Base-by-base conservation (phyloP, 2,797 vertebrate species). In the Podarcis lilfordi region DNA sequence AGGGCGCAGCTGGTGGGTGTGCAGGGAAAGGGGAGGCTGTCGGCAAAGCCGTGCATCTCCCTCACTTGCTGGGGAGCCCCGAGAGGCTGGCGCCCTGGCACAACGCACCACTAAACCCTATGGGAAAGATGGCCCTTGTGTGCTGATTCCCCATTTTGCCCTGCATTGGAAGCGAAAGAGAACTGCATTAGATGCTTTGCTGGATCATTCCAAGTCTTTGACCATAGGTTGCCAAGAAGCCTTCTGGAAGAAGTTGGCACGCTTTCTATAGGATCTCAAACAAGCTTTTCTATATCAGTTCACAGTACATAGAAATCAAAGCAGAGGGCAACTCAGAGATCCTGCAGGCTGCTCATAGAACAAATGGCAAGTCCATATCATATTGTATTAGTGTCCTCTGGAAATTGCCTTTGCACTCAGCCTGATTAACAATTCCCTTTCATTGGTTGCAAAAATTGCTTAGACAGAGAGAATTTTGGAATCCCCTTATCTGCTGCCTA, bases 351-450 rank as follows among this genome's bases (percentile, higher is more conserved):
- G 50, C 13, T 80, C 6, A 50, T 0, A 0, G n/a, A 66, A 5
- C 61, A 90, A 71, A 80, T 76, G 88, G 25, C 45, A 84, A 86
- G n/a, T 17, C 74, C 69, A 32, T 72, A 55, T 82, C 23, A 45
- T 0, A 2, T 23, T 88, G 86, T 29, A 85, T 40, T 40, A 85
- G 32, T 75, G 50, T 61, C 85, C 25, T 0, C 86, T 81, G 69
- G 3, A 64, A 92, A 61, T 19, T 1, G 55, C 1, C 50, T 91
- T 91, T 91, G 90, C 77, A 35, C 91, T 92, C 84, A 72, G 32
- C 64, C 71, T 92, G 86, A 89, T 93, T 80, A 91, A 80, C 85
- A 80, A 91, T 91, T 94, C 85, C 83, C 90, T 94, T 95, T 93
- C 91, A 94, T 89, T 90, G 15, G 68, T 55, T 89, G 90, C 1